Evolutionary conservation across 2,888 invertebrate species (phyloP), one percentile per base, ranked within the genome.

Genomic region (Rhamnusium bicolor): DNA sequence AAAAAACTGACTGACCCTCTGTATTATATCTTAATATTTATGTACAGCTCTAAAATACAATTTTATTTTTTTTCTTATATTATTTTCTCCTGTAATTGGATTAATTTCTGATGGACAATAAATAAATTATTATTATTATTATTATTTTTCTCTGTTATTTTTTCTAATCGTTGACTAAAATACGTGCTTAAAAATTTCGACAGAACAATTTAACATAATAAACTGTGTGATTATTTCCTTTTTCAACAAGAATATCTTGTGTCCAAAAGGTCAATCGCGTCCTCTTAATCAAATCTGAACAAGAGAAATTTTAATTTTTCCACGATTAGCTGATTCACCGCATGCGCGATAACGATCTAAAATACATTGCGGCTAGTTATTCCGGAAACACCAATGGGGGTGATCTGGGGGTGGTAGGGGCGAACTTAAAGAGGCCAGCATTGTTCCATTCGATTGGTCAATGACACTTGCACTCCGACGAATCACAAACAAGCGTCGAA

Each of bases 351-450:
- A 77, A 79, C 27, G 54, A 84, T 84, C 83, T 81, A 72, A 77
- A 80, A 80, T 75, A 80, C 80, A 82, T 80, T 85, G 82, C 83
- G 81, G 82, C 78, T 79, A 76, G 77, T 77, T 78, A 83, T 80
- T 81, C 85, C 86, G 86, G 86, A 86, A 85, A 85, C 85, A 82
- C 84, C 85, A 84, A 86, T 86, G 79, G 82, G 81, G 84, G 80
- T 65, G 69, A 77, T 67, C 46, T n/a, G 75, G 81, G 81, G 81
- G 79, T 71, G 77, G 80, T 69, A 71, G 67, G 78, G 73, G 78
- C 70, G 69, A 71, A 62, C 79, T 80, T 80, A 86, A 86, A 84
- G 85, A 85, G 85, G 85, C 82, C 85, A 85, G 85, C 82, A 77
- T 80, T 79, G 81, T 79, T 82, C 79, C 81, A 77, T 72, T 72